These are phyloP conservation scores for Nothura maculosa DNA, from an alignment of 2,797 vertebrate species.

Conservation along the genomic window DNA sequence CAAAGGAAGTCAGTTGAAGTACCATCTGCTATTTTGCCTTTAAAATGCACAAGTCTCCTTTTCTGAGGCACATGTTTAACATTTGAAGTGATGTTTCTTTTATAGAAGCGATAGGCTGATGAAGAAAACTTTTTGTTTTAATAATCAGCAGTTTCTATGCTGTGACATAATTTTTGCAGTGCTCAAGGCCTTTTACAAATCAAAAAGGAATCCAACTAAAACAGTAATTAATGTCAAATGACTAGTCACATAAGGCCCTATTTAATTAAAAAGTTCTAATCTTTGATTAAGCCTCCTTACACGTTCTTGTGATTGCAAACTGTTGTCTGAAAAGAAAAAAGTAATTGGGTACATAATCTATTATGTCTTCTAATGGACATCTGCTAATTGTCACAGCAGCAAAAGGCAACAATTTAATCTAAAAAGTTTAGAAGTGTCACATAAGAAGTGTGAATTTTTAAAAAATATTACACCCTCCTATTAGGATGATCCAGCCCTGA, in stretches of 20 bases:
- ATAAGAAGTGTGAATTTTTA: background rate
- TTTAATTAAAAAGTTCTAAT: conserved; percentile 87
- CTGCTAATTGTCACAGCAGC: conserved; percentile 75
- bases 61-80: conserved; percentile 54
- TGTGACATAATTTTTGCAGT: conserved; percentile 74
- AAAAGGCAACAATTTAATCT: conserved; percentile 64
- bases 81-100: conserved; percentile 71
- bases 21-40: conserved; percentile 76
- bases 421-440: conserved; percentile 48
- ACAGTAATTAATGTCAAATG: conserved; percentile 86
- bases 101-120: conserved; percentile 63
- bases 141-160: conserved; percentile 79
- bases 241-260: conserved; percentile 77
- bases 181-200: conserved; percentile 79
- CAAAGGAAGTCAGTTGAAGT: conserved; percentile 66
- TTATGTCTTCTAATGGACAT: conserved; percentile 77
- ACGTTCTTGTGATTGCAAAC: conserved; percentile 76
- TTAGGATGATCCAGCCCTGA: background rate
- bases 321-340: conserved; percentile 77
- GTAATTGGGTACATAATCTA: conserved; percentile 75
- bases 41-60: conserved; percentile 63
- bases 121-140: conserved; percentile 79
- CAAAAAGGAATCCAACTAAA: conserved; percentile 83
- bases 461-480: background rate
- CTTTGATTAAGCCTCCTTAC: conserved; percentile 83